Evolutionary conservation across 2,888 invertebrate species (phyloP), one percentile per base, ranked within the genome.

Genomic region (Microctonus brassicae): DNA sequence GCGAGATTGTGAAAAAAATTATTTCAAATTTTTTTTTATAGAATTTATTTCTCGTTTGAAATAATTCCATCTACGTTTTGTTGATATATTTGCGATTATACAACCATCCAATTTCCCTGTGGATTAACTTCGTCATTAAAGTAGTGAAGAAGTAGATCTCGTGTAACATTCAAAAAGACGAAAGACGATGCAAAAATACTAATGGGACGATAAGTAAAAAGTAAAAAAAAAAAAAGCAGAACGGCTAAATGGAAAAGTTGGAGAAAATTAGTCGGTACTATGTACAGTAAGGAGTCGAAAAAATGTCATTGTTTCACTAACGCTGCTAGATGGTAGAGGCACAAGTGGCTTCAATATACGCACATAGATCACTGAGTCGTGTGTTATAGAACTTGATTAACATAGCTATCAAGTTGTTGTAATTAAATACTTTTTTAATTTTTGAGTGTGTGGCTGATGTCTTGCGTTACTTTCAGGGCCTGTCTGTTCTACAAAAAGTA

Each of bases 121-220:
- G 52, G 60, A 70, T 70, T 70, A 65, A 64, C 65, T 52, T 70
- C 42, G 65, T 58, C 58, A 70, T 63, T 29, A 65, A 29, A 24
- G 42, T 60, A 20, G 42, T 57, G 20, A n/a, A 47, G n/a, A 17
- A 42, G 47, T 20, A 39, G 20, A n/a, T 26, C 42, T 24, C 22
- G 26, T 47, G 17, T 17, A 63, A 26, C 10, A 13, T 33, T 24
- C 11, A n/a, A n/a, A n/a, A n/a, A n/a, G n/a, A 26, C 13, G 34
- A 58, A 57, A 58, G 33, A 11, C 34, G 36, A 22, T 26, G 58
- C 29, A 33, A 61, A 61, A 10, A 22, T 22, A 7, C 20, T 61
- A 47, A 26, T 5, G 11, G 29, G 20, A 42, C n/a, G n/a, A n/a
- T 39, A n/a, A 6, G 1, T 39, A 6, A 39, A 3, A n/a, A 39